Base-by-base conservation (phyloP, 2,888 invertebrate species). In the Chaitophorus viminalis region DNA sequence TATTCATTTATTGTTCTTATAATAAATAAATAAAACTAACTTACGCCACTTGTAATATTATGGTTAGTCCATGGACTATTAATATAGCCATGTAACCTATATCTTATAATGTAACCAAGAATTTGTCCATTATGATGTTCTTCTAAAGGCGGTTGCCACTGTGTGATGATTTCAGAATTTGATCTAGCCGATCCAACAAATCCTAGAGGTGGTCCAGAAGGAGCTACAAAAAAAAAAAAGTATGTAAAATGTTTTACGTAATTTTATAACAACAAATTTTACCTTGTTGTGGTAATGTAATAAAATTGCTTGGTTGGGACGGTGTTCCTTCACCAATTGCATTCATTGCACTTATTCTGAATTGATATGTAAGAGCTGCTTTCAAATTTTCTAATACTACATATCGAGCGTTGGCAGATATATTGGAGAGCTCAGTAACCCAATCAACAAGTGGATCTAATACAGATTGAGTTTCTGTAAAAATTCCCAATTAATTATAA, bases 231-330 rank as follows among this genome's bases (percentile, higher is more conserved):
- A 89, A 89, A 87, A 39, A 89, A 89, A 65, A 70, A 46, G 88
- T 77, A 88, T 75, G 17, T 9, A 77, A 82, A 82, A 86, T 90
- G 86, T 82, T 54, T 88, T 75, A 33, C 75, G 75, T 14, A 68
- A 86, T 74, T 65, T 83, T 46, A 46, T 11, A 25, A 3, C 18
- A 25, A 29, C 70, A 75, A 21, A 33, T 54, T 46, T 68, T 93
- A 98, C 98, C 97, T 95, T 99, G 98, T 93, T 99, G 98, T 0
- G 99, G 99, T 90, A 99, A 93, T 90, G 96, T 95, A 85, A 99
- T 94, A 84, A 96, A 94, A 91, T 97, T 97, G 90, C 97, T 97
- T 0, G 98, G 95, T 89, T 95, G 95, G 0, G 98, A 98, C 3
- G 97, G 94, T 0, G 96, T 95, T 5, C 99, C 99, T 91, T 98